Conservation (phyloP, 2,888 invertebrate species). For the Drosophila prostipennis region DNA sequence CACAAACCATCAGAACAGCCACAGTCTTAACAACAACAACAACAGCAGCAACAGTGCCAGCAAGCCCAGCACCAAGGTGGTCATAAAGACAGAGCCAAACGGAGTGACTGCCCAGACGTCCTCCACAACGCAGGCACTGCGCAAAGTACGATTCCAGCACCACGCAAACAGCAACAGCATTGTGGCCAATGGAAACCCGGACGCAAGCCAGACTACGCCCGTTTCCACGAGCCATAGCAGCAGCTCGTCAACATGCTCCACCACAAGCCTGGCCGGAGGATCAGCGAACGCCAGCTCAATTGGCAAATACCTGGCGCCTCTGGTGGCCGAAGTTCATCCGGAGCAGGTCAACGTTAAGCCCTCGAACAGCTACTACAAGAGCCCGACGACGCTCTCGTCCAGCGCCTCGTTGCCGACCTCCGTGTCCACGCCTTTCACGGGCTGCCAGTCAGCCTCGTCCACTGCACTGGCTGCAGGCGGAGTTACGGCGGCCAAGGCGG, state of each 20-base stretch:
- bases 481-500: constrained; percentile 83
- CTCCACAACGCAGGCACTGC: constrained; percentile 59
- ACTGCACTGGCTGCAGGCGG: constrained; percentile 83
- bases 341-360: constrained; percentile 78
- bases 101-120: constrained; percentile 38
- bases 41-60: constrained; percentile 40
- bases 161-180: constrained; percentile 51
- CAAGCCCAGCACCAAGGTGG: constrained; percentile 43
- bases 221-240: constrained; percentile 33
- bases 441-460: constrained; percentile 81
- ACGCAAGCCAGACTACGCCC: constrained; percentile 34
- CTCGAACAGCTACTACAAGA: constrained; percentile 76
- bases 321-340: constrained; percentile 83
- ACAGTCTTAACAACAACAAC: constrained; percentile 45
- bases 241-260: constrained; percentile 51
- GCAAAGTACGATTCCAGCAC: constrained; percentile 72
- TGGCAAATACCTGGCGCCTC: constrained; percentile 81
- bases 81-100: constrained; percentile 62
- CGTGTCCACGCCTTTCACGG: constrained; percentile 81
- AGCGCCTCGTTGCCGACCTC: constrained; percentile 82
- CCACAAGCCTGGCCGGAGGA: constrained; percentile 58
- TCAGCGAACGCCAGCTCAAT: constrained; percentile 73
- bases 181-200: constrained; percentile 51
- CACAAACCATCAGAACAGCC: constrained; percentile 52
- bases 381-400: constrained; percentile 81